These are phyloP conservation scores for Emydura subglobosa DNA, from an alignment of 2,113 vertebrate genomes.

Conservation along the genomic window DNA sequence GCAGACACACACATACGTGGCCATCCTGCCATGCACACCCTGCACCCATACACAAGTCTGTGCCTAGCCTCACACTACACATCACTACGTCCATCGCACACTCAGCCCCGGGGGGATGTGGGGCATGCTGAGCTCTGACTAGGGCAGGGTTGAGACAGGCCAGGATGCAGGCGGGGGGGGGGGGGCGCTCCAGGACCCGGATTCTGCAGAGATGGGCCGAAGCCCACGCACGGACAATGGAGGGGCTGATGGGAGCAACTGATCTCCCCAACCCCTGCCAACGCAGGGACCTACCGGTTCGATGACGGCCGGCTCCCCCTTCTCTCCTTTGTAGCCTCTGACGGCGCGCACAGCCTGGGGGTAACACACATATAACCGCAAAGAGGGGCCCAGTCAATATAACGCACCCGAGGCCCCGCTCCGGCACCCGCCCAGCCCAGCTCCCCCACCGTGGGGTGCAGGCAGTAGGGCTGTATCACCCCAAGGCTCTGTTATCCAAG, in stretches of 20 bases:
- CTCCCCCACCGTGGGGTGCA: neutral
- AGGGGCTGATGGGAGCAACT: neutral
- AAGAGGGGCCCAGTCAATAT: constrained; percentile 78
- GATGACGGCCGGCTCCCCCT: constrained; percentile 90
- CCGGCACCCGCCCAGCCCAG: neutral
- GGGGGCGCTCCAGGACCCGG: neutral
- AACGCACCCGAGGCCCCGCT: neutral
- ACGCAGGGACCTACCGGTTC: constrained; percentile 86
- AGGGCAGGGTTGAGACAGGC: neutral
- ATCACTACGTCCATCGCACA: neutral
- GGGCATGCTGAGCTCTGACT: neutral
- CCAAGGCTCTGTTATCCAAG: neutral
- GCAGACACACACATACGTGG: too few relatives aligned
- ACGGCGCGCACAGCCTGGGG: constrained; percentile 84
- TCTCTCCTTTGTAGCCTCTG: constrained; percentile 89
- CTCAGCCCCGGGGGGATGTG: neutral
- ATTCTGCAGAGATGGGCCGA: neutral
- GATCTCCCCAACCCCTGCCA: neutral
- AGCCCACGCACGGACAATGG: neutral
- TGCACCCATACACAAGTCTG: neutral
- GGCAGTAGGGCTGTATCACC: neutral
- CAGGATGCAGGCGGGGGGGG: too few relatives aligned
- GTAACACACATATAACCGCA: constrained; percentile 88
- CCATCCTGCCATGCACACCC: neutral
- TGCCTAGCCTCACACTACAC: too few relatives aligned